Percentiles rank a stretch among this genome's conserved stretches.
Conservation (phyloP, 2,888 invertebrate species). For the Rosalia funebris region DNA sequence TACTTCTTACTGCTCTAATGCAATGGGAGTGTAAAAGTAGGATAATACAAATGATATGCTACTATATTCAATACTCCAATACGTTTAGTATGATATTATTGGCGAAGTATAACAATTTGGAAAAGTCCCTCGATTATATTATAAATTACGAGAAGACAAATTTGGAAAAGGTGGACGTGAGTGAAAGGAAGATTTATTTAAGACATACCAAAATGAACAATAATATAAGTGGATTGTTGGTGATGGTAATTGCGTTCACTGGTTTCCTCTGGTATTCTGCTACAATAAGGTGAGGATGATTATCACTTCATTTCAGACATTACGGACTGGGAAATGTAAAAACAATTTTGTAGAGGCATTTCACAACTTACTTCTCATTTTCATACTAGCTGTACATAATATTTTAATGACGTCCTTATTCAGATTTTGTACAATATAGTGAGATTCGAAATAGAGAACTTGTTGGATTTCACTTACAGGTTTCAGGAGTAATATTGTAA, state of each 20-base stretch:
- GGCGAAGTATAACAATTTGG: conserved; percentile 11
- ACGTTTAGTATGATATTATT: conserved; percentile 24
- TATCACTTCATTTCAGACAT: too few species aligned
- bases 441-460: too few species aligned
- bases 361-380: too few species aligned
- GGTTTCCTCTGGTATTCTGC: conserved; percentile 14
- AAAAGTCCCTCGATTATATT: conserved; percentile 13
- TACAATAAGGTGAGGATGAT: conserved; percentile 26
- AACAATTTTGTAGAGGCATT: too few species aligned
- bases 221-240: conserved; percentile 10
- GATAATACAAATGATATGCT: conserved; percentile 21
- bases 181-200: conserved; percentile 24
- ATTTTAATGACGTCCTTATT: too few species aligned
- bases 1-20: conserved; percentile 6
- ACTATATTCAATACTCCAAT: conserved; percentile 27
- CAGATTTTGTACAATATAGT: too few species aligned
- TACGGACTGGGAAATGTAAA: too few species aligned
- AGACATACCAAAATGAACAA: conserved; percentile 21
- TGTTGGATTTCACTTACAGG: too few species aligned
- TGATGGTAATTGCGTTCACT: conserved; percentile 15
- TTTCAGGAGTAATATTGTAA: too few species aligned
- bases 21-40: conserved; percentile 20
- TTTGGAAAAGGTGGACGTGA: background rate
- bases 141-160: conserved; percentile 18
- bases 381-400: too few species aligned